Evolutionary conservation across 37 sponge, comb jelly and placozoan genomes (phyloP), one percentile per base, ranked within the genome.

Genomic region (Ephydatia muelleri): DNA sequence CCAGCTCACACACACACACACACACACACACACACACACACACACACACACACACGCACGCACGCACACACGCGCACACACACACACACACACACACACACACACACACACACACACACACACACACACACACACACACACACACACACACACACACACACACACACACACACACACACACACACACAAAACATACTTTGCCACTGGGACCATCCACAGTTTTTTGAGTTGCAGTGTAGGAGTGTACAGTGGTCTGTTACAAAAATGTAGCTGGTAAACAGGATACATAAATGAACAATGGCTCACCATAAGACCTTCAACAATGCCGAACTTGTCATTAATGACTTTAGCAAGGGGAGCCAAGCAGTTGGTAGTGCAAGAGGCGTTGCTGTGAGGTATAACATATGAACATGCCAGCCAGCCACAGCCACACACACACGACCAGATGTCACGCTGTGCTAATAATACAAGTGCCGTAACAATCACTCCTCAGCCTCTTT

Each of bases 191-290:
- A n/a, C 67, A 40, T n/a, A 95, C 95, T 92, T 98, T 98, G 8
- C 94, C 95, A 83, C 95, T 94, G 16, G 99, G 99, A 22, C 99
- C 99, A 87, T 98, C 99, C 40, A 98, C 99, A 1, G 97, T 96
- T 91, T 96, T 96, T 86, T 98, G 99, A 0, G 99, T 98, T 39
- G 99, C 99, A 35, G 99, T 98, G 84, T 79, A 81, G 26, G 99
- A 93, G 70, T 98, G 99, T 32, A 98, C 87, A 27, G 99, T 98
- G 19, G 99, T 43, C 43, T 43, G 43, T 43, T n/a, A n/a, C n/a
- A n/a, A n/a, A 43, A 6, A 43, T 89, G 79, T 25, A 26, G 64
- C 6, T 39, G 72, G 27, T 37, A 73, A 84, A 70, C 23, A 68
- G n/a, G 26, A 43, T 21, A 43, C 0, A 67, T n/a, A 43, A 37